These are phyloP conservation scores for Falco rusticolus DNA, from an alignment of 2,797 vertebrate genomes.

Conservation along the genomic window DNA sequence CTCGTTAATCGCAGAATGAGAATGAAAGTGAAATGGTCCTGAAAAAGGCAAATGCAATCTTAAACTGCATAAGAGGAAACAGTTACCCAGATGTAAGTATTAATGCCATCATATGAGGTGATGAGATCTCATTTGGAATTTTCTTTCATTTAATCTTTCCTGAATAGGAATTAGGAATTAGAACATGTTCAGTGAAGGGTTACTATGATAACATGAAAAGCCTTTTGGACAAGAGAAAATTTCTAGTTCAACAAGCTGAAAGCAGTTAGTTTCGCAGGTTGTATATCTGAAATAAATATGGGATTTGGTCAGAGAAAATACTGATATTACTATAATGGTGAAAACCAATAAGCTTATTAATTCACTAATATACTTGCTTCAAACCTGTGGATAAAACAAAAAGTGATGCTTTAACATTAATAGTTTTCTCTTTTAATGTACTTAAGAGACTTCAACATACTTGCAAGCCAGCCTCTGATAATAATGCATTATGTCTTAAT, in stretches of 20 bases:
- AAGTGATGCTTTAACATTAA: neutral
- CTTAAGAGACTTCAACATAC: neutral
- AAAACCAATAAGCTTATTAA: neutral
- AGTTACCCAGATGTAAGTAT: neutral
- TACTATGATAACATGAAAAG: neutral
- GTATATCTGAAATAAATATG: neutral
- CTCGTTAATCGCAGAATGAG: neutral
- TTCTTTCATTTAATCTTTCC: neutral
- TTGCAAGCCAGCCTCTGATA: neutral
- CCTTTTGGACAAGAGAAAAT: neutral
- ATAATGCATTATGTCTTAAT: neutral
- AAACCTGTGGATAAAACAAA: neutral
- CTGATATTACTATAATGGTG: neutral
- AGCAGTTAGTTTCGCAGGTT: neutral
- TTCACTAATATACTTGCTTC: neutral
- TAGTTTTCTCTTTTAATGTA: neutral
- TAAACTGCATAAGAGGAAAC: neutral
- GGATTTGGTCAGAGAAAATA: neutral
- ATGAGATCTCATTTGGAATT: neutral
- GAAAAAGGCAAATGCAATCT: neutral
- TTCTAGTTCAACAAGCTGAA: neutral
- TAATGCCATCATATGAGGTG: neutral
- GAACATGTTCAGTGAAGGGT: neutral
- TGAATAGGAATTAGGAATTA: neutral
- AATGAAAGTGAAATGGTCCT: neutral